Conservation (phyloP, 1,140 invertebrate genomes). For the Marisa cornuarietis region DNA sequence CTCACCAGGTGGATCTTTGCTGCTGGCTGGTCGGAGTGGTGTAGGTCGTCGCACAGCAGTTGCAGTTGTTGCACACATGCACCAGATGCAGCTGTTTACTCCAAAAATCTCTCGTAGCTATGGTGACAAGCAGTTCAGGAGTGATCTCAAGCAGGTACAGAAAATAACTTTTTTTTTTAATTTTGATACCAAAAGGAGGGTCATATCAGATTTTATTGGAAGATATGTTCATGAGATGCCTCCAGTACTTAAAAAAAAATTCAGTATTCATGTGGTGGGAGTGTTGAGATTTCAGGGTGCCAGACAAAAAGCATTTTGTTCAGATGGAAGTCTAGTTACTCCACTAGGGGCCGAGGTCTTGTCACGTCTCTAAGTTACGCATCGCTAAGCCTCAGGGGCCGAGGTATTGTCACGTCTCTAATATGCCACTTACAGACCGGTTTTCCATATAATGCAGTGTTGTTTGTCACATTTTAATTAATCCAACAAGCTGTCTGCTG, state of each 20-base stretch:
- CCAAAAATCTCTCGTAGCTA: slow-evolving; percentile 72
- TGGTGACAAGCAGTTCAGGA: slow-evolving; percentile 73
- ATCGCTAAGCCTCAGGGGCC: too few relatives aligned
- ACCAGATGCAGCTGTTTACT: slow-evolving; percentile 75
- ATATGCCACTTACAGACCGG: too few relatives aligned
- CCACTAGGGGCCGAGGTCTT: too few relatives aligned
- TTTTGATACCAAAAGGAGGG: slow-evolving; percentile 5
- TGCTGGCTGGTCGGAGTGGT: slow-evolving; percentile 81
- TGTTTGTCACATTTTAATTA: too few relatives aligned
- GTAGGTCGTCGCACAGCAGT: slow-evolving; percentile 81
- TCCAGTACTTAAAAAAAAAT: too few relatives aligned
- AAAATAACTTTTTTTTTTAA: slow-evolving; percentile 11
- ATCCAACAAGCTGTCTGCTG: too few relatives aligned
- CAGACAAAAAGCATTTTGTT: too few relatives aligned
- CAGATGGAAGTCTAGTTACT: too few relatives aligned
- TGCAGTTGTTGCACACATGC: slow-evolving; percentile 77
- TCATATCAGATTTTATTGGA: background rate
- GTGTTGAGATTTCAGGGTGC: background rate
- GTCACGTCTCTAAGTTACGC: too few relatives aligned
- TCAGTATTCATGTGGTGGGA: background rate
- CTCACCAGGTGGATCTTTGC: slow-evolving; percentile 73
- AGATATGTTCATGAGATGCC: too few relatives aligned
- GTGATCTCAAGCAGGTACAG: slow-evolving; percentile 72
- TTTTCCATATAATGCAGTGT: too few relatives aligned
- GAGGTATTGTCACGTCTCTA: too few relatives aligned